Evolutionary conservation across 1,140 invertebrate species (phyloP), one percentile per base, ranked within the genome.

Genomic region (Trichonephila inaurata): DNA sequence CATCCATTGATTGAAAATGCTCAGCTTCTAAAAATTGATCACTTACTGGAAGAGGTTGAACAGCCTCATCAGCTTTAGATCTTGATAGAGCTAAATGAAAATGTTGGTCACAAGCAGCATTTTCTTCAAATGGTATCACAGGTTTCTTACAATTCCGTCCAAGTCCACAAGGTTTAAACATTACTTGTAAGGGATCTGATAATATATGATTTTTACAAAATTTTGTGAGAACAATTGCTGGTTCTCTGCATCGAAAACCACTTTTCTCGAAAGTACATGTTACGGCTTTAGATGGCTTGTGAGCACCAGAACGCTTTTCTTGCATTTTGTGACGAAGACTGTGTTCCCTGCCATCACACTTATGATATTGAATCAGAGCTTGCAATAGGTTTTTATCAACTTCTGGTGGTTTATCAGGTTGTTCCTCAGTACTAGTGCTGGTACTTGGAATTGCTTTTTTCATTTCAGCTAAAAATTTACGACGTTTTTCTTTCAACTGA

Each of bases 401-500:
- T 69, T 14, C 51, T n/a, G n/a, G n/a, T 0, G 19, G 28, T 40
- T 8, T 40, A 40, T 44, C 3, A 16, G 86, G 24, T 40, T 88
- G n/a, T 60, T 85, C 66, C 12, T 44, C 61, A 19, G 44, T 28
- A 51, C 10, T 51, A 51, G 51, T 51, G 51, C 51, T 51, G 10
- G 51, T 51, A 51, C 19, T 24, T 82, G 58, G 7, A 33, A 24
- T 10, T 61, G 72, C 19, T 24, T 72, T 89, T n/a, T 51, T 51
- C 44, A 89, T 51, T 33, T 69, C 69, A 5, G 88, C 21, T 6
- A 89, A 51, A 96, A 98, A 99, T 95, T 97, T 97, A 77, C 97
- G 95, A 60, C 98, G 96, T 64, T 97, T 97, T 95, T 98, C 97
- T 94, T 96, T 97, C 64, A 99, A 96, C 2, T 97, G 95, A 94